phyloP scores from a whole-genome alignment of 2,797 vertebrate genomes.

The Furcifer pardalis region DNA sequence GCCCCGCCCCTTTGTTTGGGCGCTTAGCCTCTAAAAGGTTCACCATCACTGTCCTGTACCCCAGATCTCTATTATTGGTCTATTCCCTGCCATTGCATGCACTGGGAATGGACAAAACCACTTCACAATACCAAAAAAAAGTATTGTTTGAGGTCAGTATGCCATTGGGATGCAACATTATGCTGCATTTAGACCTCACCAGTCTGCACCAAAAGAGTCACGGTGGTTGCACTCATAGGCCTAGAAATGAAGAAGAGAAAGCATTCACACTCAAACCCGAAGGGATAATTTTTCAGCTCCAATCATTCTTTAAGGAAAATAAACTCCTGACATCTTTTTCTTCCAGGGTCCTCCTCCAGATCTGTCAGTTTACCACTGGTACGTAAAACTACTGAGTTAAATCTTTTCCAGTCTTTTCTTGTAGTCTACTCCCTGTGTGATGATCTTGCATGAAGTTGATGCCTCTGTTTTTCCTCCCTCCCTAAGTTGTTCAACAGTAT shows the following conservation, averaged over 20 bases:
- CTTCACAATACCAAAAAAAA: too few relatives aligned
- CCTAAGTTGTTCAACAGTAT: not conserved
- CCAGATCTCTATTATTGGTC: too few relatives aligned
- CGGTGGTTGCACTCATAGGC: not conserved
- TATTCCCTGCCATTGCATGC: too few relatives aligned
- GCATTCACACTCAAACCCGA: not conserved
- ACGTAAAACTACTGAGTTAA: slow-evolving; percentile 50
- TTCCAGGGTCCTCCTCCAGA: slow-evolving; percentile 83
- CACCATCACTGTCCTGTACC: too few relatives aligned
- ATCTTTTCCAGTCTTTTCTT: not conserved
- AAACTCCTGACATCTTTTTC: slow-evolving; percentile 7
- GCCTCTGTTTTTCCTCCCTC: not conserved
- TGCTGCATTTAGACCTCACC: too few relatives aligned
- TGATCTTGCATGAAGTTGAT: not conserved
- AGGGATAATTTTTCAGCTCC: not conserved
- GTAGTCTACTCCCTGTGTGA: not conserved
- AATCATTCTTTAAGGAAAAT: too few relatives aligned
- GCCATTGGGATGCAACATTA: too few relatives aligned
- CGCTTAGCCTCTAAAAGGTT: too few relatives aligned
- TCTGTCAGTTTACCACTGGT: slow-evolving; percentile 84
- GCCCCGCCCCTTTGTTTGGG: too few relatives aligned
- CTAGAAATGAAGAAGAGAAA: not conserved
- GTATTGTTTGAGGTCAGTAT: too few relatives aligned
- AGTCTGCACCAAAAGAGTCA: too few relatives aligned
- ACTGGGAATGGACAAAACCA: too few relatives aligned